These are phyloP conservation scores for Elgaria multicarinata DNA, from an alignment of 2,113 vertebrate species.

Conservation along the genomic window DNA sequence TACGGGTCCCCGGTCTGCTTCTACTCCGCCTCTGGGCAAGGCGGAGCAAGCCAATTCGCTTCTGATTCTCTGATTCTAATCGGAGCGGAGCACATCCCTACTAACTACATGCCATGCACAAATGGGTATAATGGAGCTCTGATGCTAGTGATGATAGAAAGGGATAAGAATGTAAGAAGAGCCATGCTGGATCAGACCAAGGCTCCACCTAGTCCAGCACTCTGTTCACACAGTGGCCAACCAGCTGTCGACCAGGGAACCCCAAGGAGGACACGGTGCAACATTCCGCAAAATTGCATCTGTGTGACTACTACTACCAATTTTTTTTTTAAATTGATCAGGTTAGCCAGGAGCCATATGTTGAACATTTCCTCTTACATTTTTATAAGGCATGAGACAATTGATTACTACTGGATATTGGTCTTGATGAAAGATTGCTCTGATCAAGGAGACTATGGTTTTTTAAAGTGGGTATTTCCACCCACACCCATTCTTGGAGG, in stretches of 20 bases:
- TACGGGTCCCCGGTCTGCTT: too few relatives aligned
- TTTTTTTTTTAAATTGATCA: background rate
- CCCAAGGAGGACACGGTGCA: too few relatives aligned
- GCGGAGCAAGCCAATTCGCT: too few relatives aligned
- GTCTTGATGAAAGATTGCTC: background rate
- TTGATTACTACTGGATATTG: background rate
- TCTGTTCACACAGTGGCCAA: too few relatives aligned
- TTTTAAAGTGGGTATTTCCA: background rate
- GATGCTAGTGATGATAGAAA: background rate
- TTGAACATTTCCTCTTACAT: background rate
- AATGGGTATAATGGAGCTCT: background rate
- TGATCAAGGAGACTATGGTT: background rate
- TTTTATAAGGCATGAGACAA: background rate
- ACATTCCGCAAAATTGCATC: background rate
- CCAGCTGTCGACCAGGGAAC: too few relatives aligned
- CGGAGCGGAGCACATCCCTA: too few relatives aligned
- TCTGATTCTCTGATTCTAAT: too few relatives aligned
- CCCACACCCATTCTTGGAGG: background rate
- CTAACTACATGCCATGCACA: background rate
- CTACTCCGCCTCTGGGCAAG: too few relatives aligned
- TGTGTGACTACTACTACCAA: constrained; percentile 32
- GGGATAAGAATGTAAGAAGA: too few relatives aligned
- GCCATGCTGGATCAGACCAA: too few relatives aligned
- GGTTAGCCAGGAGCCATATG: background rate
- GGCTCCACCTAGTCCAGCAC: too few relatives aligned